These are phyloP conservation scores for Melieria omissa DNA, from an alignment of 2,888 invertebrate genomes.

Conservation along the genomic window DNA sequence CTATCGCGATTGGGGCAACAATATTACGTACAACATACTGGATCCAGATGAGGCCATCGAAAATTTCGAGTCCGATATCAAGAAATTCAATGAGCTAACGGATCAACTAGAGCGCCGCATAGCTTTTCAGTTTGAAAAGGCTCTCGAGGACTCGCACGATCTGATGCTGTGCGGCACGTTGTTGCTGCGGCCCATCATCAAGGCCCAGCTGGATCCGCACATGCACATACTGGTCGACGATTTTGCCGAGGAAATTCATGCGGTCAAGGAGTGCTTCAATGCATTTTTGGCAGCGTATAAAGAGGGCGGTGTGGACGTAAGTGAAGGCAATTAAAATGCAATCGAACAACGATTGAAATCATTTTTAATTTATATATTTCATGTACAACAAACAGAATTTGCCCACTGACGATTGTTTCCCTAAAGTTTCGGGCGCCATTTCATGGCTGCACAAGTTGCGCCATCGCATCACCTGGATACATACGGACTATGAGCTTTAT, in stretches of 20 bases:
- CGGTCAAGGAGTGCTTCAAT: slow-evolving; percentile 74
- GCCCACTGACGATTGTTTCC: slow-evolving; percentile 76
- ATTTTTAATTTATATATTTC: not conserved
- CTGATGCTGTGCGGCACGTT: slow-evolving; percentile 79
- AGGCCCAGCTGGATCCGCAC: slow-evolving; percentile 76
- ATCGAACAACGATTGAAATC: not conserved
- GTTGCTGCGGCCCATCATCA: slow-evolving; percentile 79
- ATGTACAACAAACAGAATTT: slow-evolving; percentile 62
- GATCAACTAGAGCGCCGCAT: slow-evolving; percentile 81
- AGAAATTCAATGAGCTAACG: slow-evolving; percentile 72
- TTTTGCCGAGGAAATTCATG: slow-evolving; percentile 75
- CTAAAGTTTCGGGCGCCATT: slow-evolving; percentile 80
- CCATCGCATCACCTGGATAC: slow-evolving; percentile 70
- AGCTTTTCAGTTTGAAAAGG: slow-evolving; percentile 82
- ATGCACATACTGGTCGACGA: slow-evolving; percentile 74
- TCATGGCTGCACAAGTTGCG: slow-evolving; percentile 78
- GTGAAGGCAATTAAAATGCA: not conserved
- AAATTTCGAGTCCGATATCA: slow-evolving; percentile 75
- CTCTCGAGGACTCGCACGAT: slow-evolving; percentile 82
- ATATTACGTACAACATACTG: slow-evolving; percentile 80
- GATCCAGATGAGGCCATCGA: slow-evolving; percentile 77
- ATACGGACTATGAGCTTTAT: slow-evolving; percentile 73
- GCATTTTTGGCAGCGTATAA: slow-evolving; percentile 67
- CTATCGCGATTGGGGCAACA: slow-evolving; percentile 65
- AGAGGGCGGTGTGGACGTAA: slow-evolving; percentile 46